Evolutionary conservation across 2,888 invertebrate species (phyloP).

Genomic region (Deilephila elpenor): DNA sequence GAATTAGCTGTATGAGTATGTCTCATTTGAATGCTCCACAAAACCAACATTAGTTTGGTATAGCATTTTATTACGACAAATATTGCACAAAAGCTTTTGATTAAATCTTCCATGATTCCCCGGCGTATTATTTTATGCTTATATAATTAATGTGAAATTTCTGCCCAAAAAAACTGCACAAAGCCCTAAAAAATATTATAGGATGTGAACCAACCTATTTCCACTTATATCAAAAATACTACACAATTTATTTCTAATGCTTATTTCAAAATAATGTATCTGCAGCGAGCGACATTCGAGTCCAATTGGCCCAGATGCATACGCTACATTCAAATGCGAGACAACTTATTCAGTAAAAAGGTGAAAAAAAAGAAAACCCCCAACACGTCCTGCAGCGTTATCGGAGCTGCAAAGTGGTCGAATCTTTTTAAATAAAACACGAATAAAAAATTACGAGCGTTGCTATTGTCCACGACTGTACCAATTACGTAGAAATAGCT

Average conservation of each 20-base stretch:
- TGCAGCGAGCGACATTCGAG: background rate
- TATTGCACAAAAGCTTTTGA: too few relatives aligned
- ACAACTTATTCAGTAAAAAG: constrained; percentile 17
- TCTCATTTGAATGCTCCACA: too few relatives aligned
- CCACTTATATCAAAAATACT: background rate
- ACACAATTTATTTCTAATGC: background rate
- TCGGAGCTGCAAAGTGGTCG: constrained; percentile 10
- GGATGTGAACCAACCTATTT: too few relatives aligned
- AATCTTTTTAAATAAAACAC: constrained; percentile 7
- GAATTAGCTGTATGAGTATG: too few relatives aligned
- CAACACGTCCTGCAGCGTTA: constrained; percentile 6
- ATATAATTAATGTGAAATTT: too few relatives aligned
- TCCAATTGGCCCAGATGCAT: constrained; percentile 13
- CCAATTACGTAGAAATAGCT: constrained; percentile 20
- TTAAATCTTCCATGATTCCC: too few relatives aligned
- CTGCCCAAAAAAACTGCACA: too few relatives aligned
- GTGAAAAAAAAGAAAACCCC: background rate
- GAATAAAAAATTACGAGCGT: too few relatives aligned
- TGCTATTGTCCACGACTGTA: background rate
- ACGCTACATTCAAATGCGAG: constrained; percentile 13
- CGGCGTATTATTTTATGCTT: too few relatives aligned
- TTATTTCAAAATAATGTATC: background rate
- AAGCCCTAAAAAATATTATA: too few relatives aligned
- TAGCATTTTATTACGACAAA: too few relatives aligned
- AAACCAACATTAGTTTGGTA: too few relatives aligned